phyloP scores from a whole-genome alignment of 2,888 invertebrate species.

The Choristoneura rosaceana region DNA sequence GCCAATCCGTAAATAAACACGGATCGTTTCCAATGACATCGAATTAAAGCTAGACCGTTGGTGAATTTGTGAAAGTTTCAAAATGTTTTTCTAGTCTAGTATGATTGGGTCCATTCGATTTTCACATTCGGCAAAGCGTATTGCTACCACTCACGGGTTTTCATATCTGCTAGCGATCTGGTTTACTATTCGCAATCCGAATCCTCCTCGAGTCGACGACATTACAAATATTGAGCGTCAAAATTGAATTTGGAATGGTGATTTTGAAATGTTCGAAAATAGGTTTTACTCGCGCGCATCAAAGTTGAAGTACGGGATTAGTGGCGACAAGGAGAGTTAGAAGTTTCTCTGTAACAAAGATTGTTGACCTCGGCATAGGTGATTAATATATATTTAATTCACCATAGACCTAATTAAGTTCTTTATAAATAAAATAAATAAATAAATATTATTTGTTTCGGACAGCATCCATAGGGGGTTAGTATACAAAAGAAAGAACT shows the following conservation, averaged over 20 bases:
- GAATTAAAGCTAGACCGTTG: slow-evolving; percentile 10
- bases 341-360: not conserved
- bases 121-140: slow-evolving; percentile 49
- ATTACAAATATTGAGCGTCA: slow-evolving; percentile 63
- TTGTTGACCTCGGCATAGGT: not conserved
- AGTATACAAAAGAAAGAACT: no score
- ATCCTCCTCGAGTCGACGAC: slow-evolving; percentile 51
- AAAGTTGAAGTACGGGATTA: slow-evolving; percentile 25
- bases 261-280: slow-evolving; percentile 53
- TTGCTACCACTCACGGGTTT: slow-evolving; percentile 61
- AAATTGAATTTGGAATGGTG: slow-evolving; percentile 65
- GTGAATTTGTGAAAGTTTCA: slow-evolving; percentile 18
- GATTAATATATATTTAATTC: not conserved
- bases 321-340: slow-evolving; percentile 1
- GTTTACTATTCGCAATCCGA: slow-evolving; percentile 45
- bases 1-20: slow-evolving; percentile 18
- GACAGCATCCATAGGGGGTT: no score
- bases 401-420: not conserved
- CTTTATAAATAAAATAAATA: no score
- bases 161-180: slow-evolving; percentile 59
- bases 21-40: slow-evolving; percentile 2
- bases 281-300: slow-evolving; percentile 31
- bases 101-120: slow-evolving; percentile 38
- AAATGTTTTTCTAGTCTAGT: slow-evolving; percentile 28
- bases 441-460: no score